These are phyloP conservation scores for Amiota communis DNA, from an alignment of 2,888 invertebrate genomes.

Conservation along the genomic window DNA sequence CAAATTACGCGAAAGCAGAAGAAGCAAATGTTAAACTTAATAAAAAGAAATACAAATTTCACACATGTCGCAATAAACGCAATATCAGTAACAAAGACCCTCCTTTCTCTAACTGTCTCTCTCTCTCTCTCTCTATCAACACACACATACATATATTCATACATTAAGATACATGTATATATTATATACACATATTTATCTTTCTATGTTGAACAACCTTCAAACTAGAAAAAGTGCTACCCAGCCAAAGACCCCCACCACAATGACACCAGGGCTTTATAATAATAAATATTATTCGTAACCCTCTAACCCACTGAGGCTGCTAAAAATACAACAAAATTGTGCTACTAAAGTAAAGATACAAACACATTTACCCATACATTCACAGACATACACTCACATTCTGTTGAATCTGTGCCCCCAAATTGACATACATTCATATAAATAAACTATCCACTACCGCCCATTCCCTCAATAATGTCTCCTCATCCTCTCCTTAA, in stretches of 20 bases:
- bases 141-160: neutral
- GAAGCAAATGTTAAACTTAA: constrained; percentile 35
- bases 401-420: neutral
- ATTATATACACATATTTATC: constrained; percentile 22
- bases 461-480: neutral
- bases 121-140: too few relatives aligned
- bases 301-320: constrained; percentile 30
- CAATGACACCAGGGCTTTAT: constrained; percentile 14
- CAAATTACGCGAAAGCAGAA: constrained; percentile 59
- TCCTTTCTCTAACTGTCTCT: too few relatives aligned
- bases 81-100: constrained; percentile 43
- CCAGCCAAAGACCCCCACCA: constrained; percentile 16
- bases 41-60: constrained; percentile 1
- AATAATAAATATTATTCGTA: neutral
- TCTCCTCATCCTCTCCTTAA: constrained; percentile 12
- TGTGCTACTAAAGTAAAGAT: constrained; percentile 2
- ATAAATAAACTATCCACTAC: constrained; percentile 32
- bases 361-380: constrained; percentile 45
- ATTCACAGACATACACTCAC: neutral
- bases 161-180: constrained; percentile 8
- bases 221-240: neutral
- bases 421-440: constrained; percentile 45
- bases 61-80: constrained; percentile 59
- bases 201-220: neutral
- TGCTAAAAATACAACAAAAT: constrained; percentile 30